Conservation (phyloP, 2,888 invertebrate genomes). For the Stenotaenia linearis region DNA sequence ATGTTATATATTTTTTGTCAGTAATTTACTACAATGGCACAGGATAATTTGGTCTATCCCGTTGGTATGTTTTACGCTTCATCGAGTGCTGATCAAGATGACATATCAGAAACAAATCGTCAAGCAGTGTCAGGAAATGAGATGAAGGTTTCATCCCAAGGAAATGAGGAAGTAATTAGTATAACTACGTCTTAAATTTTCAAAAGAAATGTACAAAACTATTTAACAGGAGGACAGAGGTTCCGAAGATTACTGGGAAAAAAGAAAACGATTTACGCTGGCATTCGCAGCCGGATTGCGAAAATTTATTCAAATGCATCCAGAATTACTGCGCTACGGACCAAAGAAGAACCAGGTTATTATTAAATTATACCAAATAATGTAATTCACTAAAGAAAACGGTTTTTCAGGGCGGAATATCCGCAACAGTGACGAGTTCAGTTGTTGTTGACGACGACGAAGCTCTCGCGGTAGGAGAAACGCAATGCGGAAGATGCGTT, state of each 20-base stretch:
- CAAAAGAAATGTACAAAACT: too few relatives aligned
- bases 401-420: background rate
- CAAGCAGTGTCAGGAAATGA: too few relatives aligned
- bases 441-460: background rate
- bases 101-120: too few relatives aligned
- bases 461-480: background rate
- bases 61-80: background rate
- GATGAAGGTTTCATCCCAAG: too few relatives aligned
- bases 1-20: too few relatives aligned
- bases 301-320: slow-evolving; percentile 31
- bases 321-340: slow-evolving; percentile 24
- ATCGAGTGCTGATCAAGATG: too few relatives aligned
- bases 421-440: slow-evolving; percentile 3
- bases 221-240: slow-evolving; percentile 7
- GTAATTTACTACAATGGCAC: background rate
- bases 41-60: background rate
- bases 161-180: too few relatives aligned
- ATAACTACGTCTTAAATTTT: too few relatives aligned
- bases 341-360: slow-evolving; percentile 28
- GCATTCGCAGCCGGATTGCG: slow-evolving; percentile 29
- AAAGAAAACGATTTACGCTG: slow-evolving; percentile 24
- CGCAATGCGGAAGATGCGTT: background rate
- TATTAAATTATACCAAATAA: background rate
- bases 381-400: background rate
- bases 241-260: slow-evolving; percentile 31